Evolutionary conservation across 1,140 invertebrate species (phyloP).

Genomic region (Pristionchus pacificus): DNA sequence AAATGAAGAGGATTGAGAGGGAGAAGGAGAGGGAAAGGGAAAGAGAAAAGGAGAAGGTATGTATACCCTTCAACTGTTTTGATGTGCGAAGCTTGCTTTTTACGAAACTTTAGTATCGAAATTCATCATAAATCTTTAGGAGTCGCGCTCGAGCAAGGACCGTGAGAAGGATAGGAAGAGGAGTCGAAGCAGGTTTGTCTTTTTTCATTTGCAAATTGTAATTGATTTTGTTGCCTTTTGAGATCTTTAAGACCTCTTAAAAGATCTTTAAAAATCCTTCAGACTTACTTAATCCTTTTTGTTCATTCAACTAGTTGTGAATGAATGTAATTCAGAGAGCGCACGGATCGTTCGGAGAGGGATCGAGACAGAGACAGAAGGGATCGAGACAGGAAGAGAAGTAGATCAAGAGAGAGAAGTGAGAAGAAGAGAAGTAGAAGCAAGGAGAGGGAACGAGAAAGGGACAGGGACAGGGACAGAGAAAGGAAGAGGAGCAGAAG

Average conservation of each 20-base stretch:
- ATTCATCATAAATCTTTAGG: not conserved
- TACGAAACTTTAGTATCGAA: too few relatives aligned
- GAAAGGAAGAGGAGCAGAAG: constrained; percentile 12
- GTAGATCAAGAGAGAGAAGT: constrained; percentile 7
- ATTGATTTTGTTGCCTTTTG: too few relatives aligned
- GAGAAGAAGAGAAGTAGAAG: not conserved
- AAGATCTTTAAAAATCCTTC: too few relatives aligned
- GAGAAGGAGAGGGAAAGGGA: constrained; percentile 19
- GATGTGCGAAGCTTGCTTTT: too few relatives aligned
- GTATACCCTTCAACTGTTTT: too few relatives aligned
- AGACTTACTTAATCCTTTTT: too few relatives aligned
- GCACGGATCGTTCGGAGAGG: constrained; percentile 17
- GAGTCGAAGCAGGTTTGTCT: constrained; percentile 23
- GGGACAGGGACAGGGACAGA: constrained; percentile 18
- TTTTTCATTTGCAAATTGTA: too few relatives aligned
- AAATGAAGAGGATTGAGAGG: constrained; percentile 4
- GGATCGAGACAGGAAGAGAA: constrained; percentile 25
- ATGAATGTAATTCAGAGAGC: not conserved
- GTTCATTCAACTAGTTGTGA: not conserved
- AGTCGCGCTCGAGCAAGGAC: constrained; percentile 24
- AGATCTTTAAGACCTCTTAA: too few relatives aligned
- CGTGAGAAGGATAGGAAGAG: constrained; percentile 19
- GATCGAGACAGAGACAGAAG: not conserved
- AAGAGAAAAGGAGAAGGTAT: constrained; percentile 8
- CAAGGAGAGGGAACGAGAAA: constrained; percentile 13